Evolutionary conservation across 1,140 invertebrate genomes (phyloP), one percentile per base, ranked within the genome.

Genomic region (Brachionus asplanchnoidis): DNA sequence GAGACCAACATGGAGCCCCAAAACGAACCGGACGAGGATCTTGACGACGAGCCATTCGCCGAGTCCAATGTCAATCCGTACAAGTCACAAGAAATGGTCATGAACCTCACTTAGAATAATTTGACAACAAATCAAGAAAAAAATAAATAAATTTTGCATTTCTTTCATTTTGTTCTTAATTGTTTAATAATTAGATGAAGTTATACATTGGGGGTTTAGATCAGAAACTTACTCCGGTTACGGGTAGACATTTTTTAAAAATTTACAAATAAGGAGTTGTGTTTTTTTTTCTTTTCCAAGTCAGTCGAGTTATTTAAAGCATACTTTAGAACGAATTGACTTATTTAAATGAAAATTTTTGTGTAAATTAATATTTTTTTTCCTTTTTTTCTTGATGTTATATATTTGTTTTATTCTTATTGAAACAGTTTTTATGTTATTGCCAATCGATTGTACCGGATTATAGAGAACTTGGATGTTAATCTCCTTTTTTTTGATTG

Each of bases 91-190:
- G 68, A 73, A 44, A 20, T 73, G 36, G n/a, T 73, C n/a, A 73
- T 40, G n/a, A 73, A 73, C 36, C 9, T 73, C 12, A 73, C 68
- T n/a, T 73, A 73, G 36, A 73, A 36, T 9, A 14, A 36, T n/a
- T 42, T 17, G 36, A 68, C 32, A 23, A 28, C 23, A 68, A 68
- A 32, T 32, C 7, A 40, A 73, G 36, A 40, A 73, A 73, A 40
- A 40, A 14, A 40, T 40, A 73, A 73, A 40, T 28, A 73, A 73
- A 44, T 73, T 32, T 73, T 73, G 68, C 68, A 73, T 73, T 73
- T 73, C 68, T 73, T 17, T 42, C n/a, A 32, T 68, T 68, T 68
- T 68, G 32, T 68, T 68, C 23, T 68, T 28, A 32, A 32, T 68
- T 68, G 23, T 68, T 68, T 68, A 32, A 32, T 11, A 68, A 68